phyloP scores from a whole-genome alignment of 1,140 invertebrate genomes.

The Andrena cerasifolii region DNA sequence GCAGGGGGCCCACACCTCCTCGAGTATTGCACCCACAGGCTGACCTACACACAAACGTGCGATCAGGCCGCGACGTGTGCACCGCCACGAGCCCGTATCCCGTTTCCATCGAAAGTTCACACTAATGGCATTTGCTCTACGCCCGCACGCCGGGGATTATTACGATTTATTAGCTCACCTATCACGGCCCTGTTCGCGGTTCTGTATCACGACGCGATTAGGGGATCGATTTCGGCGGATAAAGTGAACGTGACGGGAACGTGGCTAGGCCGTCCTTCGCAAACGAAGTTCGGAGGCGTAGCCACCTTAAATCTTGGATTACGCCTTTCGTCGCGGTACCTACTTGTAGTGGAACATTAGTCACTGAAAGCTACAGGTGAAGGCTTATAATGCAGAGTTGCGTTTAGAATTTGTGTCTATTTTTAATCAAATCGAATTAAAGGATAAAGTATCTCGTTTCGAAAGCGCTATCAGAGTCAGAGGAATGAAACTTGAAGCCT shows the following conservation, averaged over 20 bases:
- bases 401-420: too few relatives aligned
- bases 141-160: conserved; percentile 46
- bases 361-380: too few relatives aligned
- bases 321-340: background rate
- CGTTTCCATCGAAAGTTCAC: conserved; percentile 77
- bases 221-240: conserved; percentile 45
- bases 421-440: too few relatives aligned
- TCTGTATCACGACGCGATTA: conserved; percentile 63
- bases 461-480: too few relatives aligned
- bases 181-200: conserved; percentile 70
- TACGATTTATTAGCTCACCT: conserved; percentile 75
- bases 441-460: too few relatives aligned
- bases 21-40: conserved; percentile 61
- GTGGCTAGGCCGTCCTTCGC: background rate
- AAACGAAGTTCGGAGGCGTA: background rate
- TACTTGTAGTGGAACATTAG: too few relatives aligned
- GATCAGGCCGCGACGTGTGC: conserved; percentile 37
- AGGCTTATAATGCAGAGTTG: too few relatives aligned
- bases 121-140: conserved; percentile 76
- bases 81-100: conserved; percentile 56
- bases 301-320: conserved; percentile 2
- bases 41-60: conserved; percentile 70
- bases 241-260: background rate
- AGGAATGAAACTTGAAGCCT: too few relatives aligned
- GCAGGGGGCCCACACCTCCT: conserved; percentile 61